These are phyloP conservation scores for Tipula vernalis DNA, from an alignment of 2,888 invertebrate genomes.

Conservation along the genomic window DNA sequence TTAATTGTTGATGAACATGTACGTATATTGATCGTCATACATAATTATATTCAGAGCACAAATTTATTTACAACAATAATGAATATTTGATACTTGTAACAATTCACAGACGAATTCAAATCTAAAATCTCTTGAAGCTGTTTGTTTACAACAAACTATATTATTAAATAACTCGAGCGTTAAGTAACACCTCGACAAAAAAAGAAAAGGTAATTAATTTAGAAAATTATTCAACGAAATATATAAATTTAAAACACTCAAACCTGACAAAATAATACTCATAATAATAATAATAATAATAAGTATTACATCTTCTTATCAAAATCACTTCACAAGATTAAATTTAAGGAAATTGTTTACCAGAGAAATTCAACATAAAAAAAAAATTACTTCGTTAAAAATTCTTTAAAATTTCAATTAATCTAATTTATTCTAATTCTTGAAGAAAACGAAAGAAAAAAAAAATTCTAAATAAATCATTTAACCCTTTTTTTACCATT, in stretches of 20 bases:
- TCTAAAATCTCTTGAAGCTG: no score
- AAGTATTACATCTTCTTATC: neutral
- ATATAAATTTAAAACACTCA: neutral
- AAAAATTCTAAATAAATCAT: neutral
- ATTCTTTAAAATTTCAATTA: neutral
- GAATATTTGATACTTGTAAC: no score
- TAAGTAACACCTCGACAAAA: neutral
- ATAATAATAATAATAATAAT: neutral
- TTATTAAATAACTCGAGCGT: neutral
- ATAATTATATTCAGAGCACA: neutral
- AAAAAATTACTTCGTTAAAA: neutral
- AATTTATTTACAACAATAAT: no score
- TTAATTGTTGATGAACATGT: neutral
- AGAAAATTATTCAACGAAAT: neutral
- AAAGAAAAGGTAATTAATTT: no score
- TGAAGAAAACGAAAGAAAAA: neutral
- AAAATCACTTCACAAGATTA: neutral
- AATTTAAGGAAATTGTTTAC: neutral
- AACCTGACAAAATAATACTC: neutral
- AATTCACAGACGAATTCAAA: no score
- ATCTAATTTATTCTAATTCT: neutral
- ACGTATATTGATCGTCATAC: neutral
- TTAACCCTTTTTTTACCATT: neutral
- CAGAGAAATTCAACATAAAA: neutral
- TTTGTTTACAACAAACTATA: neutral